Conservation (phyloP, 2,797 vertebrate genomes). For the Yasuhikotakia modesta region DNA sequence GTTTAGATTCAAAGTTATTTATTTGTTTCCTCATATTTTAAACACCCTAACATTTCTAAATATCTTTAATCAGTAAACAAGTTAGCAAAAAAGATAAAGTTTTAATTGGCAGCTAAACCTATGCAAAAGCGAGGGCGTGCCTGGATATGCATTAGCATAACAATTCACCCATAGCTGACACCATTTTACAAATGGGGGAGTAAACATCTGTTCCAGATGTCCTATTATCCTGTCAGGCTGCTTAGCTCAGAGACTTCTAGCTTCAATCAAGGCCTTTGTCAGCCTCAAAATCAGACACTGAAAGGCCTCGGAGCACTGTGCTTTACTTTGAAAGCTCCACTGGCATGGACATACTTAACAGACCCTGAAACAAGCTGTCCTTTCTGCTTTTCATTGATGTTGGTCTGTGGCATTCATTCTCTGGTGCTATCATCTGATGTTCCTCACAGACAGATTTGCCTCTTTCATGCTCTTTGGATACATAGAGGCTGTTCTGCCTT, state of each 20-base stretch:
- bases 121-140: constrained; percentile 65
- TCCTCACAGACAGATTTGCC: constrained; percentile 59
- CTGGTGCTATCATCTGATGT: constrained; percentile 54
- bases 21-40: constrained; percentile 19
- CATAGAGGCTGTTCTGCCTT: constrained; percentile 61
- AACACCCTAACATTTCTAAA: constrained; percentile 25
- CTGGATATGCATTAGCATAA: constrained; percentile 61
- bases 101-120: constrained; percentile 72
- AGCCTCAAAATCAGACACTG: constrained; percentile 57
- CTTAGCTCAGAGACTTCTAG: constrained; percentile 58
- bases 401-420: constrained; percentile 50
- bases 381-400: constrained; percentile 60
- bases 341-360: constrained; percentile 58
- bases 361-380: constrained; percentile 62
- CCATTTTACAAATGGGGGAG: constrained; percentile 62
- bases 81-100: constrained; percentile 46
- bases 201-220: constrained; percentile 68
- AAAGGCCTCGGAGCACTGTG: constrained; percentile 57
- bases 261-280: constrained; percentile 63
- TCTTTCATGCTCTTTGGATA: constrained; percentile 54
- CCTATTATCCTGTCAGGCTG: constrained; percentile 62
- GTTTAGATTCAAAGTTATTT: constrained; percentile 11
- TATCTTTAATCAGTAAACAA: constrained; percentile 50
- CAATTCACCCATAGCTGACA: constrained; percentile 62
- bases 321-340: constrained; percentile 60